A percentile compares a stretch with the other conserved stretches of the same genome.
Evolutionary conservation across 2,797 vertebrate species (phyloP).

Genomic region (Protonibea diacanthus): DNA sequence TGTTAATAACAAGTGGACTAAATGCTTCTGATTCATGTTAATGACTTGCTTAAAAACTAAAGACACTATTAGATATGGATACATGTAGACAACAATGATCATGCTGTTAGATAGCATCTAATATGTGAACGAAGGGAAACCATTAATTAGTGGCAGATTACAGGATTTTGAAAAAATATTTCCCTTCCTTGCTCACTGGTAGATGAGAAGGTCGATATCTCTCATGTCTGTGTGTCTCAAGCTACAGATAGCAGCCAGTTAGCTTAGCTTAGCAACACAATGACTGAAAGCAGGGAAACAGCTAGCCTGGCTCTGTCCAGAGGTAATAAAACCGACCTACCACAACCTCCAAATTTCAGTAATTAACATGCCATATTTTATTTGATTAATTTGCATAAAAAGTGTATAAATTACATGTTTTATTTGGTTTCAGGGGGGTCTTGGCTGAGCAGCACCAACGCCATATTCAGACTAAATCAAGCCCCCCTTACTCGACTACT

Average conservation of each 20-base stretch:
- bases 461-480: too few relatives aligned
- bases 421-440: too few relatives aligned
- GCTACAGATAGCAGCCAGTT: not conserved
- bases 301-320: too few relatives aligned
- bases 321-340: too few relatives aligned
- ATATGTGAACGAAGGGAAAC: not conserved
- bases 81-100: slow-evolving; percentile 5
- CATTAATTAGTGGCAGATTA: not conserved
- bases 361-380: too few relatives aligned
- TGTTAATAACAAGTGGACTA: not conserved
- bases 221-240: not conserved
- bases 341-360: too few relatives aligned
- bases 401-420: too few relatives aligned
- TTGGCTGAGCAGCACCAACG: too few relatives aligned
- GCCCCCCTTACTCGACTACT: too few relatives aligned
- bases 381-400: too few relatives aligned
- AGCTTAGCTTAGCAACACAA: not conserved
- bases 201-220: not conserved
- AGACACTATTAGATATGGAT: not conserved
- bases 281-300: not conserved
- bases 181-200: not conserved
- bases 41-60: slow-evolving; percentile 1
- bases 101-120: not conserved
- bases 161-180: too few relatives aligned
- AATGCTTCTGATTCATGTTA: slow-evolving; percentile 6